These are phyloP conservation scores for Eurypyga helias DNA, from an alignment of 2,113 vertebrate genomes.

Conservation along the genomic window DNA sequence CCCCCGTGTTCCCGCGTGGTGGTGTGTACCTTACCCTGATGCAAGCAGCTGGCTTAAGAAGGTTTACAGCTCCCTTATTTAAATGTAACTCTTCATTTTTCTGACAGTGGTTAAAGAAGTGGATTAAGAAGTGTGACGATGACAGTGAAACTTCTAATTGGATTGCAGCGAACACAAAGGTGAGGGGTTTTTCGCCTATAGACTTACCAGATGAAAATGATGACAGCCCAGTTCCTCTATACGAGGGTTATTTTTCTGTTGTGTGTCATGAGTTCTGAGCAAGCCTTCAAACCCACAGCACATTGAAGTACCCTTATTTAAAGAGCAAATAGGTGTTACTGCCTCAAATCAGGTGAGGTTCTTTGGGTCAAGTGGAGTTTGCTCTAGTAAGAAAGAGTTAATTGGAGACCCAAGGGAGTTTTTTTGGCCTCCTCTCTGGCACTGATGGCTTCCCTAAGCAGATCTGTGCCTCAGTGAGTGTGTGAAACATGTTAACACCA, in stretches of 20 bases:
- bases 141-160: slow-evolving; percentile 99
- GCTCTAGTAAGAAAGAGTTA: background rate
- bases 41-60: background rate
- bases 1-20: background rate
- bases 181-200: slow-evolving; percentile 22
- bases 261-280: background rate
- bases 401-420: background rate
- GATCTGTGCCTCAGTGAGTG: background rate
- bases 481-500: background rate
- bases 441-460: background rate
- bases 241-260: background rate
- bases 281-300: background rate
- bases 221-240: background rate
- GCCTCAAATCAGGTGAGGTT: background rate
- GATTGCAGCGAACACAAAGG: slow-evolving; percentile 99
- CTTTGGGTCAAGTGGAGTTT: background rate
- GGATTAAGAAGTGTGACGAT: slow-evolving; percentile 99
- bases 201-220: background rate
- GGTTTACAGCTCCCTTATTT: background rate
- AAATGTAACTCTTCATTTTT: background rate
- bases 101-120: slow-evolving; percentile 96
- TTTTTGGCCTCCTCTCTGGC: background rate
- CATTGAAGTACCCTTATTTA: background rate
- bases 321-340: background rate
- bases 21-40: background rate